phyloP scores from a whole-genome alignment of 2,113 vertebrate genomes.

The Perca schrenkii region DNA sequence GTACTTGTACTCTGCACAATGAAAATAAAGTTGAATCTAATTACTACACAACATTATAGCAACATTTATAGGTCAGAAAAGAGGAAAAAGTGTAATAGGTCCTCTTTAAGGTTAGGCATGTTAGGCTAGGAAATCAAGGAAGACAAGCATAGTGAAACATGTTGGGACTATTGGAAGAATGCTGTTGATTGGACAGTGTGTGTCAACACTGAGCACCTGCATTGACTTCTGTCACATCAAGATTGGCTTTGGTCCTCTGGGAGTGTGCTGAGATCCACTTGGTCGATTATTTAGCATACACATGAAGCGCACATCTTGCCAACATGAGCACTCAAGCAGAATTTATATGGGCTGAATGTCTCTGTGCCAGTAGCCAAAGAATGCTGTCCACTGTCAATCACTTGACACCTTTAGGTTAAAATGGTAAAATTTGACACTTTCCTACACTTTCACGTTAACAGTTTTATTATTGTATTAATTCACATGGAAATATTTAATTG shows the following conservation, averaged over 20 bases:
- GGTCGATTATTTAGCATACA: constrained; percentile 56
- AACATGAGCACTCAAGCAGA: constrained; percentile 26
- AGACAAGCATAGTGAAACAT: neutral
- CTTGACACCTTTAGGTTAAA: neutral
- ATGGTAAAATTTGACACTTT: neutral
- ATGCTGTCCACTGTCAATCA: constrained; percentile 31
- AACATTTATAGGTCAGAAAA: too few relatives aligned
- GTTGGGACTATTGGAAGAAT: constrained; percentile 7
- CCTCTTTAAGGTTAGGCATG: neutral
- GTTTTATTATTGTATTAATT: constrained; percentile 24
- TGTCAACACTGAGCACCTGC: constrained; percentile 59
- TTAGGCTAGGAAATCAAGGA: constrained; percentile 25
- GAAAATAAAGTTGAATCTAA: too few relatives aligned
- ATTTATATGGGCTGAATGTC: constrained; percentile 29
- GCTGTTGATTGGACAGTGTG: constrained; percentile 40
- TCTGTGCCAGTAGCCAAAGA: constrained; percentile 10
- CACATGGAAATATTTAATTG: constrained; percentile 23
- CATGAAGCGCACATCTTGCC: constrained; percentile 16
- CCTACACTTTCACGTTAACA: neutral
- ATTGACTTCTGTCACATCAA: constrained; percentile 62
- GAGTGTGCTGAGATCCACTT: constrained; percentile 52
- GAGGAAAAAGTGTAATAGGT: too few relatives aligned
- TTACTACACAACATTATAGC: too few relatives aligned
- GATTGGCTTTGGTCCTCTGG: constrained; percentile 40
- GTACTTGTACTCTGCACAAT: too few relatives aligned